These are phyloP conservation scores for Hecatera dysodea DNA, from an alignment of 2,888 invertebrate species.

Conservation along the genomic window DNA sequence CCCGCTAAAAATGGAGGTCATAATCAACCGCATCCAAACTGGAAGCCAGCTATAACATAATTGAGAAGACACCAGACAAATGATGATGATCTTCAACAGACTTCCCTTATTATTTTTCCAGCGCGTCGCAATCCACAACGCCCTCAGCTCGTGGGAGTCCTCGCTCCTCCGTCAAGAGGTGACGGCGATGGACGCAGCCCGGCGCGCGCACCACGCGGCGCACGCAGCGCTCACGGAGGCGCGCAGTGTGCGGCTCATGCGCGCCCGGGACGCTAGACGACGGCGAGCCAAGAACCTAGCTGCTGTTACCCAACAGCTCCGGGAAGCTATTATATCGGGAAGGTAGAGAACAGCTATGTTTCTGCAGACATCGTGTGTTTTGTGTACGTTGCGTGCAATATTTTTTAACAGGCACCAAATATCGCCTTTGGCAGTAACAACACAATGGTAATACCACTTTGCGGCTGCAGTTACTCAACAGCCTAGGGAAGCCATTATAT, in stretches of 20 bases:
- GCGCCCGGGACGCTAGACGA: constrained; percentile 67
- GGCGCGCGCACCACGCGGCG: constrained; percentile 76
- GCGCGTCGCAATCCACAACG: constrained; percentile 83
- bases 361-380: background rate
- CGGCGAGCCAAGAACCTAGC: constrained; percentile 75
- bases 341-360: background rate
- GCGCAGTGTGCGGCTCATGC: constrained; percentile 68
- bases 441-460: too few relatives aligned
- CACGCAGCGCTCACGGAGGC: constrained; percentile 74
- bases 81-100: too few relatives aligned
- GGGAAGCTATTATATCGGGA: constrained; percentile 75
- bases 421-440: too few relatives aligned
- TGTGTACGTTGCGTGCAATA: background rate
- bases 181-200: constrained; percentile 73
- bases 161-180: constrained; percentile 76
- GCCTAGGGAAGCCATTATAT: too few relatives aligned
- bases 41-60: too few relatives aligned
- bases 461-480: too few relatives aligned
- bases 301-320: constrained; percentile 75
- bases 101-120: constrained; percentile 60
- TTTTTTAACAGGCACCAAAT: background rate
- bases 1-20: too few relatives aligned
- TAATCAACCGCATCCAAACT: too few relatives aligned
- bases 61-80: too few relatives aligned
- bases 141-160: constrained; percentile 80